These are phyloP conservation scores for Thunnus maccoyii DNA, from an alignment of 2,113 vertebrate species.

Conservation along the genomic window DNA sequence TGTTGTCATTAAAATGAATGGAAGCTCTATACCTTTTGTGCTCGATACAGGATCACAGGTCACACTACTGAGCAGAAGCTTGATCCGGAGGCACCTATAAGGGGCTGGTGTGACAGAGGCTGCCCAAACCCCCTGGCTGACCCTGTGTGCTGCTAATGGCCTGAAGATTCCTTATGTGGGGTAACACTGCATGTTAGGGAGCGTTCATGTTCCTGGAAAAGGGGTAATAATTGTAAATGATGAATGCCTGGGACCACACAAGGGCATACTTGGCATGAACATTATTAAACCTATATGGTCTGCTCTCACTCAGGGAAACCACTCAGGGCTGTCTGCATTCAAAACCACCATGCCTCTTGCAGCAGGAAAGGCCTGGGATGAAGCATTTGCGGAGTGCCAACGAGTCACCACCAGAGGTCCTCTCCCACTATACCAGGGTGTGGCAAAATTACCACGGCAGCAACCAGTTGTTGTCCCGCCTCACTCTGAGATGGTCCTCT, in stretches of 20 bases:
- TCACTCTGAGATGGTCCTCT: too few relatives aligned
- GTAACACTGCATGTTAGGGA: constrained; percentile 27
- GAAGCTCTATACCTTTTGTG: constrained; percentile 6
- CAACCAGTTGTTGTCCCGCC: too few relatives aligned
- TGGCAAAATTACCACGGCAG: neutral
- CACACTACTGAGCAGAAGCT: neutral
- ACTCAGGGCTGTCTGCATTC: too few relatives aligned
- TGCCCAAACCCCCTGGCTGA: neutral
- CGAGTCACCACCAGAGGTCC: neutral
- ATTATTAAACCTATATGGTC: neutral
- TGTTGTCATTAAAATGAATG: constrained; percentile 22
- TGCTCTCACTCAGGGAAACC: too few relatives aligned
- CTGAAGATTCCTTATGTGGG: constrained; percentile 38
- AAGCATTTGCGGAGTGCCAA: neutral
- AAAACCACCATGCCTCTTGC: neutral
- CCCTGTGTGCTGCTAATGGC: constrained; percentile 13
- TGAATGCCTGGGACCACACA: constrained; percentile 5
- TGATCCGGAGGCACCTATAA: constrained; percentile 1
- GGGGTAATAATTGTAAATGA: constrained; percentile 27
- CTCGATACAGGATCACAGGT: constrained; percentile 34
- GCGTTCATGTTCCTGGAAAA: neutral
- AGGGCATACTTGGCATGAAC: constrained; percentile 39
- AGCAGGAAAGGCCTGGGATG: neutral
- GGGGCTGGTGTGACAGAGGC: neutral
- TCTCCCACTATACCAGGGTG: neutral